Base-by-base conservation (phyloP, 2,113 vertebrate genomes). In the Poicephalus meyeri region DNA sequence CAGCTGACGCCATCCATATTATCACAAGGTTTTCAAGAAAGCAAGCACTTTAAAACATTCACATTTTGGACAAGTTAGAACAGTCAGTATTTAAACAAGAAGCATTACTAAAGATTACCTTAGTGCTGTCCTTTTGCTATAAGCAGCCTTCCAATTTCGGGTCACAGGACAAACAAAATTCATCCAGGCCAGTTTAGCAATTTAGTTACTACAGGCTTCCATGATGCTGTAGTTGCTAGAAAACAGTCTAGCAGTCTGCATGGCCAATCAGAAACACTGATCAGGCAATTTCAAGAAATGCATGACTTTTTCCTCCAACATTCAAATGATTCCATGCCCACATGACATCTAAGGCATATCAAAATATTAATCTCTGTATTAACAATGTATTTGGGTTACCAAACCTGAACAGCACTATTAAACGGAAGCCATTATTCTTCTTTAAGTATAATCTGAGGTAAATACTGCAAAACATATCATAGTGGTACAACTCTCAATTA, bases 1-100 rank as follows among this genome's bases (percentile, higher is more conserved):
- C 7, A 63, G 14, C 23, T 81, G 44, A 53, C 0, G 0, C 65
- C 42, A 70, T 12, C 49, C 2, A 1, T 53, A 53, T 8, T 31
- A 52, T 39, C 33, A 33, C 55, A 60, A 72, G 17, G 14, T 56
- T 69, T 83, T 60, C 35, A 72, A 69, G 71, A 56, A 88, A 79
- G 37, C 2, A 79, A 46, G 17, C 7, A 24, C n/a, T 86, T 76
- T 12, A 65, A n/a, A 84, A 55, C 20, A 49, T 25, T 66, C 41
- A 74, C 4, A 55, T 42, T 81, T 74, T 64, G 39, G 28, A 42
- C 64, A 91, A 52, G 17, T 47, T 81, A 7, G 10, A 69, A 60
- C 28, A 74, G 14, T 11, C 13, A 16, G 55, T 35, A 56, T 76
- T 91, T 65, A 42, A 79, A 74, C 19, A 74, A n/a, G 33, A 81